Percentiles rank a stretch among this genome's conserved stretches.
These are phyloP conservation scores for Caenorhabditis briggsae DNA, from an alignment of 1,140 invertebrate genomes.

Conservation along the genomic window DNA sequence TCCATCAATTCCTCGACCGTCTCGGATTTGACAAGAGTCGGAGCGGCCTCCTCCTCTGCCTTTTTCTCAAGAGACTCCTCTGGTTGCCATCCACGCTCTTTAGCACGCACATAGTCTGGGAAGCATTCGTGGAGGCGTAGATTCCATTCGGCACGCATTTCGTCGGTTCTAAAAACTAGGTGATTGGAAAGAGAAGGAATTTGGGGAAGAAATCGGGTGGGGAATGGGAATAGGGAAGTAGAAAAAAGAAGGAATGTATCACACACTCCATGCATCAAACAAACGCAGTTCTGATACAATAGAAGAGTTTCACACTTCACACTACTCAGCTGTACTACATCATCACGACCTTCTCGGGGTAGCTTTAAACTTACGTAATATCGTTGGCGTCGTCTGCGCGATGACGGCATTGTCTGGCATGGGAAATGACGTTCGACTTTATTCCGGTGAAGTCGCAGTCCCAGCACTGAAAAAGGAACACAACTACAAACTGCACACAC, in stretches of 20 bases:
- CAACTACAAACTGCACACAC: conserved; percentile 42
- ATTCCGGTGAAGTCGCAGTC: conserved; percentile 64
- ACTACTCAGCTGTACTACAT: conserved; percentile 11
- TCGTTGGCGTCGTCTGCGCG: conserved; percentile 54
- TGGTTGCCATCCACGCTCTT: conserved; percentile 60
- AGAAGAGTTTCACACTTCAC: conserved; percentile 19
- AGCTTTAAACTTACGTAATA: conserved; percentile 56
- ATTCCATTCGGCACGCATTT: conserved; percentile 63
- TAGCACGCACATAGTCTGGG: conserved; percentile 62
- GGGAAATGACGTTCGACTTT: conserved; percentile 57
- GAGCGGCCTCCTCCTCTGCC: not conserved
- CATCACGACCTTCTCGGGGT: not conserved
- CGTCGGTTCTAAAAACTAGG: conserved; percentile 50
- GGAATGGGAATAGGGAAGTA: not conserved
- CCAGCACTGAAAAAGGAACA: conserved; percentile 57
- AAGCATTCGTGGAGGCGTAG: conserved; percentile 58
- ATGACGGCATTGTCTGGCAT: conserved; percentile 59
- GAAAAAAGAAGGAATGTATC: not conserved
- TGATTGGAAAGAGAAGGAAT: not conserved
- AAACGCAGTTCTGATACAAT: not conserved
- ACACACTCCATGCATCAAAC: conserved; percentile 40
- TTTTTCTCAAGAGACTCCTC: conserved; percentile 30
- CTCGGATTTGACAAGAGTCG: not conserved
- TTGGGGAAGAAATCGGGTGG: not conserved
- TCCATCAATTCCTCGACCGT: not conserved